A percentile compares a stretch with the other conserved stretches of the same genome.
These are phyloP conservation scores for Micrasema minimum DNA, from an alignment of 1,140 invertebrate genomes.

Conservation along the genomic window DNA sequence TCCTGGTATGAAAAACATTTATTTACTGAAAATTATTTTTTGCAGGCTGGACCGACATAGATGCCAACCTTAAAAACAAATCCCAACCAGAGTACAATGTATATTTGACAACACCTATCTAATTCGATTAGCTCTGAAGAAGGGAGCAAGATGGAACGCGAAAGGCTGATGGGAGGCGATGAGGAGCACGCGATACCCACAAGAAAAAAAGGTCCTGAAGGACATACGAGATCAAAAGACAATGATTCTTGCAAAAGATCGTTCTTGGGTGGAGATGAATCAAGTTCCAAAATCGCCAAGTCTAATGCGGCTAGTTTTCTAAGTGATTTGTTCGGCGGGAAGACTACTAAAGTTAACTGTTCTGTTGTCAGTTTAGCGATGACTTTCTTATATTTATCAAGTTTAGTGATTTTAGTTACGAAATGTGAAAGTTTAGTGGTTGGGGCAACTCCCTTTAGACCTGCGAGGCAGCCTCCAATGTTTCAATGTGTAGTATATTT, in stretches of 20 bases:
- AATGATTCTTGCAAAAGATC: neutral
- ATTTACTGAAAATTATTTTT: too few species aligned
- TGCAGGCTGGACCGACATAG: too few species aligned
- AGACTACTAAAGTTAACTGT: conserved; percentile 28
- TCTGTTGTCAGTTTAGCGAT: conserved; percentile 19
- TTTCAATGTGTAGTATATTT: conserved; percentile 45
- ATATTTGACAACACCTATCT: too few species aligned
- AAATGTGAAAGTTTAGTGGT: conserved; percentile 35
- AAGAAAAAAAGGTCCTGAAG: neutral
- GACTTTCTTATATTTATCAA: conserved; percentile 5
- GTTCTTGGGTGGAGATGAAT: conserved; percentile 1
- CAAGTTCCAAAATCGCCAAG: neutral
- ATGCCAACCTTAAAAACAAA: neutral
- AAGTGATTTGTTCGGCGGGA: conserved; percentile 45
- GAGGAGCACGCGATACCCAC: neutral
- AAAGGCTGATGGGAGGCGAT: conserved; percentile 15
- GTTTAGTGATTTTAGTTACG: conserved; percentile 11
- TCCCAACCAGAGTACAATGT: too few species aligned
- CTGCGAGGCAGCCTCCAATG: conserved; percentile 42
- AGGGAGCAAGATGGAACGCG: conserved; percentile 2
- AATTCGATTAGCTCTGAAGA: neutral
- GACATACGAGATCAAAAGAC: neutral
- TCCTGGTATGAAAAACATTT: too few species aligned
- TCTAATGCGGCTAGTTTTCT: conserved; percentile 10
- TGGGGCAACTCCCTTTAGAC: conserved; percentile 30